Conservation (phyloP, 2,888 invertebrate species). For the Eretmocerus hayati region DNA sequence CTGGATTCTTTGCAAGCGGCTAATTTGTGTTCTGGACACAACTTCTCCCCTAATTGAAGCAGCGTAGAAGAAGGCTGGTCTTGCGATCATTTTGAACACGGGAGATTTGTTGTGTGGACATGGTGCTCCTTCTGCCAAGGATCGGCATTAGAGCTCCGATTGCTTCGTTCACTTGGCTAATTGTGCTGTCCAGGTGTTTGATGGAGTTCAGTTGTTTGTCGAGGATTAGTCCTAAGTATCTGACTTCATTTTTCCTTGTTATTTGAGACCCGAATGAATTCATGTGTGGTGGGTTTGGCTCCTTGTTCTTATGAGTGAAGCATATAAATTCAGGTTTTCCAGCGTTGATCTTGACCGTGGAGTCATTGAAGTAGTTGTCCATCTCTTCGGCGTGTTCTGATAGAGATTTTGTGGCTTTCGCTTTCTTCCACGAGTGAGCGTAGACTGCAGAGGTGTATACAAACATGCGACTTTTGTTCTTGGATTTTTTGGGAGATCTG, state of each 20-base stretch:
- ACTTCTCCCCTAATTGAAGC: conserved; percentile 12
- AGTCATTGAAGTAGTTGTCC: neutral
- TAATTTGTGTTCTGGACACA: conserved; percentile 7
- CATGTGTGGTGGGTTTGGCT: neutral
- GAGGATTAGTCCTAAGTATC: conserved; percentile 23
- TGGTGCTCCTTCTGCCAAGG: conserved; percentile 5
- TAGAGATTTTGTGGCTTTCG: no score
- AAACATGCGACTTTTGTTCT: no score
- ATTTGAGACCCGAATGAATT: neutral
- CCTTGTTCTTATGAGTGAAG: neutral
- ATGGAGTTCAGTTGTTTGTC: conserved; percentile 15
- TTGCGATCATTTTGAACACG: conserved; percentile 22
- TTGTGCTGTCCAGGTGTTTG: conserved; percentile 8
- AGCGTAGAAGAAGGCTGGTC: conserved; percentile 23
- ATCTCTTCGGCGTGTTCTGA: no score
- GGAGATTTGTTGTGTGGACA: conserved; percentile 18
- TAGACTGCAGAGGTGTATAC: no score
- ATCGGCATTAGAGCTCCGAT: conserved; percentile 15
- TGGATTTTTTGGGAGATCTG: no score
- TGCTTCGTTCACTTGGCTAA: conserved; percentile 13
- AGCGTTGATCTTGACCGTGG: neutral
- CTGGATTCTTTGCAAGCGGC: conserved; percentile 15
- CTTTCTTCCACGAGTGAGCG: no score
- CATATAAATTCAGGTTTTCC: neutral
- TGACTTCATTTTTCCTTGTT: conserved; percentile 8